phyloP scores from a whole-genome alignment of 1,140 invertebrate species.

The Drepana arcuata region DNA sequence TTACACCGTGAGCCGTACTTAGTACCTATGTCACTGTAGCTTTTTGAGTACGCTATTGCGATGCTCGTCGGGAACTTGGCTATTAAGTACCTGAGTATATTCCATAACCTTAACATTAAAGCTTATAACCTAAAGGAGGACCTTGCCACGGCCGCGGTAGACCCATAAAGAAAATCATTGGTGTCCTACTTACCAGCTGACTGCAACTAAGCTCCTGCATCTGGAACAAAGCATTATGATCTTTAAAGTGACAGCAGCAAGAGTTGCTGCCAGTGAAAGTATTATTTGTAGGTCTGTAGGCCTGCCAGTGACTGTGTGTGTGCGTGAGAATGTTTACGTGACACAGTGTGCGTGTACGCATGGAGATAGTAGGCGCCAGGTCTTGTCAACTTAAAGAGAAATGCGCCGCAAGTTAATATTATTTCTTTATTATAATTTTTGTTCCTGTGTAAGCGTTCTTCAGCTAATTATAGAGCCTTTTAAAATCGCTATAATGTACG shows the following conservation, averaged over 20 bases:
- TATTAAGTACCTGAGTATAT: too few species aligned
- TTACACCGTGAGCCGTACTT: too few species aligned
- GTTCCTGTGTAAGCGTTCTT: too few species aligned
- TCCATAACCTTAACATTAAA: conserved; percentile 28
- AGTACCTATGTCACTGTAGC: too few species aligned
- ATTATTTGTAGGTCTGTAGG: conserved; percentile 65
- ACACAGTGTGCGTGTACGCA: conserved; percentile 51
- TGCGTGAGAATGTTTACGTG: conserved; percentile 21
- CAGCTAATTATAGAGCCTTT: too few species aligned
- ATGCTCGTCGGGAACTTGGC: too few species aligned
- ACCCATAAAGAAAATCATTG: conserved; percentile 53
- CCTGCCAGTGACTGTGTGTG: conserved; percentile 32
- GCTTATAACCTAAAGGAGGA: conserved; percentile 25
- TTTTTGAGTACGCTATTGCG: too few species aligned
- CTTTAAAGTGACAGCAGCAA: conserved; percentile 1
- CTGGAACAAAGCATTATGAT: background rate
- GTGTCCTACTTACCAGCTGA: conserved; percentile 50
- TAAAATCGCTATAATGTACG: too few species aligned
- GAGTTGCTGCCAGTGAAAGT: conserved; percentile 27
- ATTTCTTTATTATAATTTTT: too few species aligned
- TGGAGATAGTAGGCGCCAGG: conserved; percentile 55
- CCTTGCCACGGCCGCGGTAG: conserved; percentile 42
- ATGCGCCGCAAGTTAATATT: conserved; percentile 33
- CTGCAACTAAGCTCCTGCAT: conserved; percentile 12
- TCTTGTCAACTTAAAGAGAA: conserved; percentile 44